Base-by-base conservation (phyloP, 2,888 invertebrate genomes). In the Artemia sinica region DNA sequence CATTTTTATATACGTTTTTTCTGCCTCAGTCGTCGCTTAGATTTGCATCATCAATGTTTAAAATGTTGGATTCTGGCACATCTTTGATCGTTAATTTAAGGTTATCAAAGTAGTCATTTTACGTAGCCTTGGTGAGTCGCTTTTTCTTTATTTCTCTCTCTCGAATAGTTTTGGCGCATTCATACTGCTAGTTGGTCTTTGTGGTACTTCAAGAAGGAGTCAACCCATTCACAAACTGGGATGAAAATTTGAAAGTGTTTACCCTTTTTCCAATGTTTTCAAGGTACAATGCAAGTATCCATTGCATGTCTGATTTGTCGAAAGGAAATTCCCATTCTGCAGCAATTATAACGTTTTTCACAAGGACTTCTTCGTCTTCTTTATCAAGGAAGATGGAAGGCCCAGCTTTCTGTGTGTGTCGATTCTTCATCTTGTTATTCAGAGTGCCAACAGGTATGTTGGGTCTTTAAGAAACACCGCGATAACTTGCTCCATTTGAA, bases 41-140 rank as follows among this genome's bases (percentile, higher is more conserved):
- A 66, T 75, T 74, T 1, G 75, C 75, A 70, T 77, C 76, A 67
- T 76, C 77, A 71, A 75, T 78, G 66, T 76, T 77, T 68, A 73
- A 73, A 8, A 76, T 74, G 67, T 75, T 74, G 41, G 72, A 67
- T 8, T 72, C 70, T 49, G 73, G 72, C 18, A 74, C 70, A 63
- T 67, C 72, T 67, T 67, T 66, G 11, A 71, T 48, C 10, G 68
- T 68, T 10, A 65, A 70, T 70, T 72, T 68, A 50, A 73, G 66
- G 68, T 74, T 71, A 49, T 71, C 65, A 71, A 74, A 75, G 71
- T 74, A 74, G 63, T 70, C 49, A 41, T 1, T 41, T 18, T 18
- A 18, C 18, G 6, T 41, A 41, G 41, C 6, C 41, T 41, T 41
- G 18, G 18, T 18, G 18, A 18, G 18, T 18, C 18, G 18, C 18